phyloP scores from a whole-genome alignment of 2,797 vertebrate species.

The Capromys pilorides region DNA sequence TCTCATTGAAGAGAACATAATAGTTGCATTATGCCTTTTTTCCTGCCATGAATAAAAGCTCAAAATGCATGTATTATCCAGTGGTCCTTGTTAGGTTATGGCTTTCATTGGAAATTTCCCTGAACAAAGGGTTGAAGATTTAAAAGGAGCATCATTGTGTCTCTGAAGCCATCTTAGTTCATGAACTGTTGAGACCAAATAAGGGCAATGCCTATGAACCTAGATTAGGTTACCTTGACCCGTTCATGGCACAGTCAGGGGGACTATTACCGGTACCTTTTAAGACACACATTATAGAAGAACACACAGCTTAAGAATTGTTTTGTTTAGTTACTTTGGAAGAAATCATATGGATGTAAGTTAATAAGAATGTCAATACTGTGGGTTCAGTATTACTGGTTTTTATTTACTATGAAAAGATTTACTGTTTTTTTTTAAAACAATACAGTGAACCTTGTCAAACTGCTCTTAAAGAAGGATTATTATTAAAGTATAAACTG shows the following conservation, averaged over 20 bases:
- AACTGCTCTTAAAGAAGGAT: neutral
- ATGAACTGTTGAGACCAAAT: conserved; percentile 77
- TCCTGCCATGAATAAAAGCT: conserved; percentile 69
- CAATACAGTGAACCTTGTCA: conserved; percentile 30
- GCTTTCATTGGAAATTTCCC: conserved; percentile 64
- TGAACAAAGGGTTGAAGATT: conserved; percentile 77
- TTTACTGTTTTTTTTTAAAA: conserved; percentile 44
- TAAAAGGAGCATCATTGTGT: conserved; percentile 63
- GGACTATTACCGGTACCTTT: conserved; percentile 62
- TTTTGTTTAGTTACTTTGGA: neutral
- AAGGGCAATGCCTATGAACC: conserved; percentile 80
- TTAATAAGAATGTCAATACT: conserved; percentile 26
- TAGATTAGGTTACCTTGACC: conserved; percentile 80
- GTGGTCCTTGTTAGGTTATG: conserved; percentile 69
- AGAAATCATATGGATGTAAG: conserved; percentile 28
- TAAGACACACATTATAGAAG: conserved; percentile 45
- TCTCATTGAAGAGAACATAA: conserved; percentile 55
- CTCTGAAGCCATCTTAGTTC: conserved; percentile 70
- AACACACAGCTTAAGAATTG: conserved; percentile 33
- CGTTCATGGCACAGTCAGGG: conserved; percentile 71
- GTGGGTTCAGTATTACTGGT: neutral
- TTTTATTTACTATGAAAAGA: conserved; percentile 49
- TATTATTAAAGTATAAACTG: conserved; percentile 50
- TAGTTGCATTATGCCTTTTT: conserved; percentile 62
- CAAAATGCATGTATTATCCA: conserved; percentile 70